phyloP scores from a whole-genome alignment of 2,888 invertebrate genomes.

The Dexiosoma caninum region DNA sequence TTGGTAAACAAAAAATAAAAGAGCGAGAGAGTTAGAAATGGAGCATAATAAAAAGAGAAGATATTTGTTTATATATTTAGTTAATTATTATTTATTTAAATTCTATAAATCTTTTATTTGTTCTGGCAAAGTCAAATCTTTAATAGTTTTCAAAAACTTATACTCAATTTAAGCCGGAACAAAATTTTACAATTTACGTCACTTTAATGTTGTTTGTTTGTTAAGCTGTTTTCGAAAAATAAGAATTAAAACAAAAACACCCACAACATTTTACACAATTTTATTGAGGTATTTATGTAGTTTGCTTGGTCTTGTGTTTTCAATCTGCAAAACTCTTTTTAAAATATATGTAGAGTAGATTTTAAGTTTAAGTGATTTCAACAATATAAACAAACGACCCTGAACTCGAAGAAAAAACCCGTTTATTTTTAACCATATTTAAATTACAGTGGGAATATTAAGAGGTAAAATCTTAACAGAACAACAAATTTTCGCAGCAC shows the following conservation, averaged over 20 bases:
- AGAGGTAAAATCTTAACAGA: neutral
- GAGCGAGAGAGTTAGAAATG: too few relatives aligned
- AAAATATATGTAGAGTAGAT: slow-evolving; percentile 31
- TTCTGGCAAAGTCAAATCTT: too few relatives aligned
- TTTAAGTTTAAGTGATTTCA: slow-evolving; percentile 41
- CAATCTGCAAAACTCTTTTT: slow-evolving; percentile 42
- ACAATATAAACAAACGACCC: slow-evolving; percentile 58
- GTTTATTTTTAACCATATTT: slow-evolving; percentile 25
- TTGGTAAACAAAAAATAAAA: too few relatives aligned
- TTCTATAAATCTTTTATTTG: too few relatives aligned
- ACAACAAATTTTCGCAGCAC: too few relatives aligned
- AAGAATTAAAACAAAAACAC: slow-evolving; percentile 25
- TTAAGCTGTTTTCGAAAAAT: slow-evolving; percentile 15
- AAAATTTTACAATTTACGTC: slow-evolving; percentile 54
- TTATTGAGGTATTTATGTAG: slow-evolving; percentile 1
- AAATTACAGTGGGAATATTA: slow-evolving; percentile 5
- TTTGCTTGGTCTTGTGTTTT: neutral
- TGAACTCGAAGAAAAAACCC: slow-evolving; percentile 56
- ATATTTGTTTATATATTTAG: too few relatives aligned
- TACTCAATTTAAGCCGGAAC: slow-evolving; percentile 43
- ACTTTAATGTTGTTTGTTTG: slow-evolving; percentile 27
- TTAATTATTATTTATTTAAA: too few relatives aligned
- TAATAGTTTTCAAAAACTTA: too few relatives aligned
- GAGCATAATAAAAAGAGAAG: too few relatives aligned
- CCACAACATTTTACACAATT: slow-evolving; percentile 44